Evolutionary conservation across 1,140 invertebrate species (phyloP), one percentile per base, ranked within the genome.

Genomic region (Hirudo medicinalis): DNA sequence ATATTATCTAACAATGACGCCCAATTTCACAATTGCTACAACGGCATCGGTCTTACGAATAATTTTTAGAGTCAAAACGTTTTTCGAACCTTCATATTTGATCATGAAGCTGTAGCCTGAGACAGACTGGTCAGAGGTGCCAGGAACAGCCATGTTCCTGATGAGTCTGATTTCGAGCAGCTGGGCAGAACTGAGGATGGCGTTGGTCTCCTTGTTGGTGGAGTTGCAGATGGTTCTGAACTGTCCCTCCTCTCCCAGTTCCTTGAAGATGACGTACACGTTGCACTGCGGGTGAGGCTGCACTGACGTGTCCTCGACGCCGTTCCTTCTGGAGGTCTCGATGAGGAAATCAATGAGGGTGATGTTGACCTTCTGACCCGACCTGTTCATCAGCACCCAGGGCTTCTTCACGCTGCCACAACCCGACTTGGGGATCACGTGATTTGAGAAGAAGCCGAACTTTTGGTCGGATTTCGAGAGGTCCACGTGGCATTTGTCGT

Each of bases 301-400:
- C 4, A 32, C 11, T 2, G 57, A n/a, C 57, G 57, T 2, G 11
- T 22, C 22, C 13, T 22, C 22, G 1, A 32, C 8, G 3, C 11
- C 22, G 8, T 22, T 22, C 19, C 22, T 22, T 63, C 22, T 11
- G 4, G 54, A 25, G 20, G 57, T 22, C 8, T 25, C 22, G 22
- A 32, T 22, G 29, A 32, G 22, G 29, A 63, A 63, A 32, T 63
- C 57, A 15, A 63, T 63, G 57, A 63, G 22, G 57, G 57, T 63
- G 57, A 63, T 63, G 57, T 63, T 63, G 22, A 63, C 22, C 57
- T 63, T 63, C 17, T 63, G 57, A 63, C 57, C 57, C 29, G 22
- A 25, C 22, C 29, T 63, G 22, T 25, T 63, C 29, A 22, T 63
- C 8, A 63, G 13, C 29, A 22, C 22, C 57, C 57, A 63, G 57